A percentile compares a stretch with the other conserved stretches of the same genome.
Conservation (phyloP, 1,140 invertebrate species). For the Brachionus sp. region DNA sequence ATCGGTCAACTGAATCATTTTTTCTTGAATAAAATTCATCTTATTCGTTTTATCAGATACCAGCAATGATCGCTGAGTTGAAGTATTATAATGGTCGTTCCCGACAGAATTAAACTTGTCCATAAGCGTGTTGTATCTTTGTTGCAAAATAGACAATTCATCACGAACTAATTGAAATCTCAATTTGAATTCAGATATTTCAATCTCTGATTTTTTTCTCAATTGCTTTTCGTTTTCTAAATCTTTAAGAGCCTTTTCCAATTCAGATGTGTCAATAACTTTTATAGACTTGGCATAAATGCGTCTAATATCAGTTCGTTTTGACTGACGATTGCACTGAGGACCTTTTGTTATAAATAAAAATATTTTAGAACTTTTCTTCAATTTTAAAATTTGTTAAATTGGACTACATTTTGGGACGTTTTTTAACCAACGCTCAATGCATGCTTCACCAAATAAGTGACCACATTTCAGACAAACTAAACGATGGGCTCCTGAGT, state of each 20-base stretch:
- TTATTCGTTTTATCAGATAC: conserved; percentile 38
- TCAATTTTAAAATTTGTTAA: neutral
- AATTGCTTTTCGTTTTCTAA: conserved; percentile 61
- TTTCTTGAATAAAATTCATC: conserved; percentile 63
- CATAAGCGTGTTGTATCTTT: conserved; percentile 55
- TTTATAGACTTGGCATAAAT: conserved; percentile 67
- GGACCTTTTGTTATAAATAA: conserved; percentile 59
- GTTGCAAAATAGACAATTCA: conserved; percentile 53
- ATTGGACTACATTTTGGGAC: conserved; percentile 62
- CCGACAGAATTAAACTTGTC: conserved; percentile 46
- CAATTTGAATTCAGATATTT: conserved; percentile 60
- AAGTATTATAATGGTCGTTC: neutral
- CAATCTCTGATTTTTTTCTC: conserved; percentile 60
- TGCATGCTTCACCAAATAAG: conserved; percentile 78
- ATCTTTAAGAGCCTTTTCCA: conserved; percentile 63
- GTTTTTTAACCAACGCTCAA: conserved; percentile 72
- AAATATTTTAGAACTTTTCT: neutral
- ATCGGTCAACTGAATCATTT: conserved; percentile 65
- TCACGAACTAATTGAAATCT: conserved; percentile 52
- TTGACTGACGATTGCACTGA: conserved; percentile 76
- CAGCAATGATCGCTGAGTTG: conserved; percentile 11
- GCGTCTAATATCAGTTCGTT: conserved; percentile 69
- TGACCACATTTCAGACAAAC: conserved; percentile 82
- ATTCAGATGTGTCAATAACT: conserved; percentile 67
- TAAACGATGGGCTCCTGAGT: conserved; percentile 75